Base-by-base conservation (phyloP, 2,888 invertebrate species). In the Flexamia atlantica region DNA sequence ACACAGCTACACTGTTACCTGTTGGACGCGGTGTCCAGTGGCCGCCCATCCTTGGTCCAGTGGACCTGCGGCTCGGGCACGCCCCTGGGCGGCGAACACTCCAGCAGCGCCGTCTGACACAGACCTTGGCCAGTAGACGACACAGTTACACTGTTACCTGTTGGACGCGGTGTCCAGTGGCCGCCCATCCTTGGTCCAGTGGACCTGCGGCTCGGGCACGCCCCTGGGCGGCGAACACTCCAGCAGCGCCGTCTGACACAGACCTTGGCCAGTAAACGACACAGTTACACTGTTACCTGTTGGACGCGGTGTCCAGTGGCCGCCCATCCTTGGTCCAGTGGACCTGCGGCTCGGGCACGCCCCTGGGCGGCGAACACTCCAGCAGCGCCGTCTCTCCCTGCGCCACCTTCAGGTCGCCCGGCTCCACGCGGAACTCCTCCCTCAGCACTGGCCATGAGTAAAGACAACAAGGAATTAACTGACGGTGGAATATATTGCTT, bases 321-420 rank as follows among this genome's bases (percentile, higher is more conserved):
- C 96, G 94, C 0, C 96, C 96, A 89, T 97, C 97, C 90, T 97
- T 97, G 88, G 95, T 94, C 98, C 98, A 98, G 86, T 93, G 93
- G 23, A 98, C 95, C 82, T 93, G 93, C 2, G 98, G 98, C 89
- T 97, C 97, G 0, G 98, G 98, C 83, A 96, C 95, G 1, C 98
- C 98, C 88, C 95, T 92, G 0, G 98, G 98, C 23, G 98, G 97
- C 12, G 94, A 94, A 90, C 98, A 98, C 90, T 97, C 97, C 89
- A 98, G 91, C 84, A 96, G 92, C 9, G 36, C 36, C 36, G 36
- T 36, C 88, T 97, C 96, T 12, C 97, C 97, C 87, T 96, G 95
- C 0, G 97, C 96, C 20, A 96, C 95, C 88, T 96, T 94, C 20
- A 95, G 94, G 87, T 95, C 95, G 87, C 95, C 95, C 10, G 98